phyloP scores from a whole-genome alignment of 2,797 vertebrate species.

The Leuciscus waleckii region DNA sequence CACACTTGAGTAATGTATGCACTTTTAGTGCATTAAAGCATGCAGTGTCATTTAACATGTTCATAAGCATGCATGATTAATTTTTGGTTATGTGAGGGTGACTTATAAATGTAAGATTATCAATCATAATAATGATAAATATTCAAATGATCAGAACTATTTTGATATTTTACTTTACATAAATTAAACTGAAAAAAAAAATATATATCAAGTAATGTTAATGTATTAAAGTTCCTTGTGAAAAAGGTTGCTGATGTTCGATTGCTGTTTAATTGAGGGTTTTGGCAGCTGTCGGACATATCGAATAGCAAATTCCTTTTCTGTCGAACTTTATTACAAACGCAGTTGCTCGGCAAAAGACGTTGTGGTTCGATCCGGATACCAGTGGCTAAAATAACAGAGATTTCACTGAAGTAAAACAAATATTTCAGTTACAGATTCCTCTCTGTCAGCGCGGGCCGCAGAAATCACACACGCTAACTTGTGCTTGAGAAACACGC shows the following conservation, averaged over 20 bases:
- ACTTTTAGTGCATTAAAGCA: constrained; percentile 5
- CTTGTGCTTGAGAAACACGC: constrained; percentile 3
- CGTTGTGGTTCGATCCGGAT: constrained; percentile 68
- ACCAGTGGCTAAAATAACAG: constrained; percentile 76
- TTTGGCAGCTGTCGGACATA: constrained; percentile 35
- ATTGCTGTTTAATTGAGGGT: constrained; percentile 43
- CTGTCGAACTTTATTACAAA: constrained; percentile 73
- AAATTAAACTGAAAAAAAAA: not conserved
- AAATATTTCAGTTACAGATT: constrained; percentile 67
- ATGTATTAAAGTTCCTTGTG: not conserved
- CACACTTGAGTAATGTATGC: constrained; percentile 1
- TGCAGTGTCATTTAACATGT: constrained; percentile 17
- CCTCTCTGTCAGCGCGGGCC: constrained; percentile 58
- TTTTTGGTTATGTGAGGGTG: constrained; percentile 2
- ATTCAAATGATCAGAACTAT: not conserved
- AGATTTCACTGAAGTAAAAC: constrained; percentile 73
- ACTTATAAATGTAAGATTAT: not conserved
- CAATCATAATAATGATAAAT: not conserved
- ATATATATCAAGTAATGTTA: not conserved
- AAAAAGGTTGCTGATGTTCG: constrained; percentile 5
- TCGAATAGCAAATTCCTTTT: constrained; percentile 69
- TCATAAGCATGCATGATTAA: constrained; percentile 1
- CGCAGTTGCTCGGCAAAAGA: constrained; percentile 70
- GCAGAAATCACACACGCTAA: constrained; percentile 57
- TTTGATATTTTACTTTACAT: too few species aligned